Base-by-base conservation (phyloP, 2,113 vertebrate species). In the Calidris pugnax region DNA sequence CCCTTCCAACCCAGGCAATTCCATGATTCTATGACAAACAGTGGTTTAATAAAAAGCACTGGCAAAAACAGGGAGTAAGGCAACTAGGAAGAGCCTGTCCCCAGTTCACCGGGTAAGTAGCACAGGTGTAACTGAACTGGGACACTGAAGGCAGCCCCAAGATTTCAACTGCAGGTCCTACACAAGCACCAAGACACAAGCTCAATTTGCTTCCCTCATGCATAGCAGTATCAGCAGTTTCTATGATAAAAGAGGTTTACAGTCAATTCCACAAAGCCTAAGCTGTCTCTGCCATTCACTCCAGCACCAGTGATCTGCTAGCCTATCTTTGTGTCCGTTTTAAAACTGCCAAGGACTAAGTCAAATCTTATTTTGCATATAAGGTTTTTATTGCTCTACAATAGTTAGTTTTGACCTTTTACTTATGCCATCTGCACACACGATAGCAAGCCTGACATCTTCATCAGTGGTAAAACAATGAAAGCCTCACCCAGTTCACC, bases 401-500 rank as follows among this genome's bases (percentile, higher is more conserved):
- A 96, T 11, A 99, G 95, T 99, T 94, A 98, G 98, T 95, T 99
- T 99, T 94, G 98, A 99, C 95, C 98, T 98, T 98, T 99, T 98
- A 96, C 98, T 99, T 68, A 98, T 95, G 94, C 98, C 98, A 96
- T 98, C 98, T 97, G 98, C 98, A 96, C 97, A 98, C 98, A 99
- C 97, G 98, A 99, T 98, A 85, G 98, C 98, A 96, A 99, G 99
- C 95, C 99, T 98, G 81, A 97, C 98, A 83, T 98, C 99, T 98
- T 99, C 98, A 94, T 98, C 98, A 85, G 98, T 97, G 93, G 98
- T 93, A 99, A 99, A 98, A 99, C 93, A 69, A 99, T 98, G 98
- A 99, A 99, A 97, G 99, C 99, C 98, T 99, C 99, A 97, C 99
- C 98, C 98, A 99, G 99, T 90, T 99, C 99, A 98, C 98, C 99